Base-by-base conservation (phyloP, 2,797 vertebrate genomes). In the Gambelia wislizenii region DNA sequence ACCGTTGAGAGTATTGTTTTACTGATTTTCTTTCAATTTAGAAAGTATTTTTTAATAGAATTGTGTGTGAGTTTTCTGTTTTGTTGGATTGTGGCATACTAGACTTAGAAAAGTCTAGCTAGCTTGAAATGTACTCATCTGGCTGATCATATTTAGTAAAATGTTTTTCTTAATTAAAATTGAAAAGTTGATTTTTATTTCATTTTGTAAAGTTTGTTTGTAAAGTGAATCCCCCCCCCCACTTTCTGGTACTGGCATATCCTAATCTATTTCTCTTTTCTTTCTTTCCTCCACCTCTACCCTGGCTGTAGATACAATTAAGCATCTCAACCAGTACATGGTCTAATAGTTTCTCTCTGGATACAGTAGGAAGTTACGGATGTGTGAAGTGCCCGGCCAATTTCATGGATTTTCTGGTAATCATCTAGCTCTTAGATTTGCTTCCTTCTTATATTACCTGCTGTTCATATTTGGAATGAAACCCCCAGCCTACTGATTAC, bases 331-430 rank as follows among this genome's bases (percentile, higher is more conserved):
- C 98, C 82, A 99, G 99, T 89, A 89, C 97, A 27, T 98, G 98
- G 98, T 99, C 99, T 6, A 98, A 91, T 0, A 94, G 97, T n/a
- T 99, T 99, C 95, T 99, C 99, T 77, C 96, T 99, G 94, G 99
- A 99, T 94, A 98, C 99, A 0, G 98, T 99, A 4, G 99, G 99
- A 89, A 99, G 98, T 95, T 99, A 98, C 0, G 99, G 99, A 79
- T 99, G 98, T 89, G 99, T 99, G 59, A 98, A 95, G 82, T 99
- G 99, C 94, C 97, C 98, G 44, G 97, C 98, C 84, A 97, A 87
- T 94, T 97, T 92, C 92, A 98, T 98, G 97, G 98, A 99, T 83
- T 99, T 98, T 89, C 95, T 99, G 98, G 99, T 99, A 97, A 97
- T 10, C 94, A 70, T 2, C 56, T 33, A 0, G 77, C 18, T 64